phyloP scores from a whole-genome alignment of 2,888 invertebrate species.

The Hypomecis atomaria region DNA sequence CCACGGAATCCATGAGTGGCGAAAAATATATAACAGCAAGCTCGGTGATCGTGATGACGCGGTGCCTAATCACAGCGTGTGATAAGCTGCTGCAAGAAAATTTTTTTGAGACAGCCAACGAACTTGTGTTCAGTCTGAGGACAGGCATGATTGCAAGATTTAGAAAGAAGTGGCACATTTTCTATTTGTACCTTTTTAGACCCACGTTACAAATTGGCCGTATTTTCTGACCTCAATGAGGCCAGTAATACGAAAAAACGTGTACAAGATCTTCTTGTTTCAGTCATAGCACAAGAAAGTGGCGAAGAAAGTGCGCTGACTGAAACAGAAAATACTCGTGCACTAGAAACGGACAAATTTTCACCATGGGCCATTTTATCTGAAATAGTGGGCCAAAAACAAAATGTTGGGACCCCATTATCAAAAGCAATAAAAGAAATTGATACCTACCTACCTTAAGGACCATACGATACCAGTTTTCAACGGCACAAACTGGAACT shows the following conservation, averaged over 20 bases:
- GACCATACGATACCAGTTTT: neutral
- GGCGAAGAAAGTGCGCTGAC: too few relatives aligned
- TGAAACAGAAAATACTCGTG: too few relatives aligned
- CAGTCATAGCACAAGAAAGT: too few relatives aligned
- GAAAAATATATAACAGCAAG: constrained; percentile 4
- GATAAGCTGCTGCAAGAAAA: neutral
- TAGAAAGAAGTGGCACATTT: neutral
- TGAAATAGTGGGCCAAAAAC: neutral
- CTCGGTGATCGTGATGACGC: constrained; percentile 1
- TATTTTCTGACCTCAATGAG: neutral
- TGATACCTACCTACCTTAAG: neutral
- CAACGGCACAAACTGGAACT: neutral
- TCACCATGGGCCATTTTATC: neutral
- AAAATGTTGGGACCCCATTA: neutral
- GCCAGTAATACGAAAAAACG: neutral
- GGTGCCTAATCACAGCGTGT: neutral
- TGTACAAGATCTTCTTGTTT: neutral
- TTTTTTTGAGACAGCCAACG: neutral
- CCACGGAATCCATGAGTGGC: neutral
- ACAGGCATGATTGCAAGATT: neutral
- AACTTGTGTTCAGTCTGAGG: neutral
- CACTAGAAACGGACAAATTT: neutral
- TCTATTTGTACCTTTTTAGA: neutral
- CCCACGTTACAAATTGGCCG: neutral
- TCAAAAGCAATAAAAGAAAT: constrained; percentile 1